Evolutionary conservation across 1,140 invertebrate species (phyloP).

Genomic region (Uloborus diversus): DNA sequence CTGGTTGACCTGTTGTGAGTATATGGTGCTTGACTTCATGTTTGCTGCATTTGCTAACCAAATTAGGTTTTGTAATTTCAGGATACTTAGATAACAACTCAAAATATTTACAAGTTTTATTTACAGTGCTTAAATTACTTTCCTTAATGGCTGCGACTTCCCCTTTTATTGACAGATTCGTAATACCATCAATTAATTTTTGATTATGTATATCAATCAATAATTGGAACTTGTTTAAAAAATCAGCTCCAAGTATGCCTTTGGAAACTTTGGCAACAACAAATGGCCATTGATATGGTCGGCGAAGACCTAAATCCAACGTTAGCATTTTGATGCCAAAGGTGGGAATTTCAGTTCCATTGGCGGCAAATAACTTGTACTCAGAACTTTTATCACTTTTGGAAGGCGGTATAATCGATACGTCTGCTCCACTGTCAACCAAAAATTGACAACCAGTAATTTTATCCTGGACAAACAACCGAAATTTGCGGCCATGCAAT

Average conservation of each 20-base stretch:
- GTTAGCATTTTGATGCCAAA: background rate
- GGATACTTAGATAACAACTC: background rate
- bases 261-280: slow-evolving; percentile 12
- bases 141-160: background rate
- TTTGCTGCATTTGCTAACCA: background rate
- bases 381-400: background rate
- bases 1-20: background rate
- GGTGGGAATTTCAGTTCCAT: slow-evolving; percentile 3
- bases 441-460: background rate
- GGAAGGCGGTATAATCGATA: background rate
- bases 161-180: background rate
- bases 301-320: background rate
- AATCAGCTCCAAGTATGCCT: slow-evolving; percentile 25
- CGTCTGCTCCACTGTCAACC: background rate
- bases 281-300: background rate
- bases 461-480: background rate
- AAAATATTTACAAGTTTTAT: background rate
- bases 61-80: background rate
- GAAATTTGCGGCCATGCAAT: background rate
- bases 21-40: slow-evolving; percentile 9
- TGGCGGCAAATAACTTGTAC: background rate
- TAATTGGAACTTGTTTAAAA: slow-evolving; percentile 15
- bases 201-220: slow-evolving; percentile 17
- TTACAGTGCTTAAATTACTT: background rate
- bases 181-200: slow-evolving; percentile 14